Evolutionary conservation across 2,113 vertebrate species (phyloP).

Genomic region (Halcyon malimbica): DNA sequence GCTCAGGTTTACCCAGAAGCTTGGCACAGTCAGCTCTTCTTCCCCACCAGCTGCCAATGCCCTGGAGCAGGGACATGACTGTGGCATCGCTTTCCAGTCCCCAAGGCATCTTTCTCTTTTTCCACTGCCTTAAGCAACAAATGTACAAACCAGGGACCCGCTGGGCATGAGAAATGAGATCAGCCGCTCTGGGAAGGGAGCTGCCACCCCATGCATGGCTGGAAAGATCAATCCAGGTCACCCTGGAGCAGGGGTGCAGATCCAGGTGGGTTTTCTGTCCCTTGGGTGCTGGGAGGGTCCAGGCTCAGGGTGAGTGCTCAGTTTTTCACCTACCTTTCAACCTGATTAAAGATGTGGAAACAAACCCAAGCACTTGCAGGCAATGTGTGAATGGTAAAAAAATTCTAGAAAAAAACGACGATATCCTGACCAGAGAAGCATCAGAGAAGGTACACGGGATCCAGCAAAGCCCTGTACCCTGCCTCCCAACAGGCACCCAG

Average conservation of each 20-base stretch:
- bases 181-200: background rate
- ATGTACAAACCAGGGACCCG: background rate
- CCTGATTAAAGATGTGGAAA: background rate
- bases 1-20: background rate
- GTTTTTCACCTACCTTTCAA: background rate
- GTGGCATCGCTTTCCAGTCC: background rate
- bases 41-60: rapidly evolving
- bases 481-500: background rate
- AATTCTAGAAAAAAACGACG: background rate
- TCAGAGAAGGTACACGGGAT: background rate
- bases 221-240: background rate
- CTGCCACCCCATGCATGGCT: rapidly evolving
- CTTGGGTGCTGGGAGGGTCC: background rate
- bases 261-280: background rate
- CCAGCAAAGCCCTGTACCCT: background rate
- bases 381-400: background rate
- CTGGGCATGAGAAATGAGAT: background rate
- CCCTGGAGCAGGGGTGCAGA: background rate
- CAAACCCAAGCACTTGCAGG: background rate
- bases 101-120: background rate
- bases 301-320: background rate
- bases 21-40: background rate
- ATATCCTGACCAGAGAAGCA: background rate
- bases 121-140: conserved; percentile 23
- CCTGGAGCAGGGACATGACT: background rate